Evolutionary conservation across 2,797 vertebrate genomes (phyloP).

Genomic region (Chaetodon trifasciatus): DNA sequence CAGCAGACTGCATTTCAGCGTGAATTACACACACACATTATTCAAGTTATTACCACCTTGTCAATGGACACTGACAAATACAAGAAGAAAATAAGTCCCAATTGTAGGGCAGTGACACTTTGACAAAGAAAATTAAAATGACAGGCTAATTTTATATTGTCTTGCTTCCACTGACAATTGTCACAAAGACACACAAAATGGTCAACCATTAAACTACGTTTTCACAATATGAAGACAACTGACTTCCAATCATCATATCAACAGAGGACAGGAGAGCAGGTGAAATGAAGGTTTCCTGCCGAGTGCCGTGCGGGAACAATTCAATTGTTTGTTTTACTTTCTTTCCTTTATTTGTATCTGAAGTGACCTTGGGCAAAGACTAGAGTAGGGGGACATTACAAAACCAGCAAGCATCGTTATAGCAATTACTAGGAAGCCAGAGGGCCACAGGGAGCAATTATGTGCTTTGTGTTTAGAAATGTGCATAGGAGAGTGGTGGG

Average conservation of each 20-base stretch:
- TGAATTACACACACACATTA: slow-evolving; percentile 6
- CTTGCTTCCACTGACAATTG: slow-evolving; percentile 8
- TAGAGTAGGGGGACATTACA: slow-evolving; percentile 65
- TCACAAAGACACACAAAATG: neutral
- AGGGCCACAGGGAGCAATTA: slow-evolving; percentile 80
- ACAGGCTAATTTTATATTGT: slow-evolving; percentile 25
- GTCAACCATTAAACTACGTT: slow-evolving; percentile 9
- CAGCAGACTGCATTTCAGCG: slow-evolving; percentile 39
- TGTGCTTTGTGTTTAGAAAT: slow-evolving; percentile 76
- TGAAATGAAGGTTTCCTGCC: slow-evolving; percentile 36
- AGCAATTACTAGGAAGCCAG: slow-evolving; percentile 81
- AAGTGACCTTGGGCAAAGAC: slow-evolving; percentile 74
- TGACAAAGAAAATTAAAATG: slow-evolving; percentile 33
- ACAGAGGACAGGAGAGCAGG: neutral
- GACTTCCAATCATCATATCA: slow-evolving; percentile 41
- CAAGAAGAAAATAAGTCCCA: slow-evolving; percentile 34
- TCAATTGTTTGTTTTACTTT: slow-evolving; percentile 60
- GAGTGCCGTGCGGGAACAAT: slow-evolving; percentile 26
- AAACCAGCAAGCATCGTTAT: slow-evolving; percentile 71
- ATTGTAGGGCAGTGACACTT: slow-evolving; percentile 17
- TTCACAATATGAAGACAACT: slow-evolving; percentile 21
- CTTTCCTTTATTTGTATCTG: slow-evolving; percentile 57
- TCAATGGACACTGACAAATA: slow-evolving; percentile 37
- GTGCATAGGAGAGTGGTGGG: slow-evolving; percentile 51
- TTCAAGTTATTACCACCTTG: slow-evolving; percentile 16